Base-by-base conservation (phyloP, 1,140 invertebrate species). In the Apis florea region DNA sequence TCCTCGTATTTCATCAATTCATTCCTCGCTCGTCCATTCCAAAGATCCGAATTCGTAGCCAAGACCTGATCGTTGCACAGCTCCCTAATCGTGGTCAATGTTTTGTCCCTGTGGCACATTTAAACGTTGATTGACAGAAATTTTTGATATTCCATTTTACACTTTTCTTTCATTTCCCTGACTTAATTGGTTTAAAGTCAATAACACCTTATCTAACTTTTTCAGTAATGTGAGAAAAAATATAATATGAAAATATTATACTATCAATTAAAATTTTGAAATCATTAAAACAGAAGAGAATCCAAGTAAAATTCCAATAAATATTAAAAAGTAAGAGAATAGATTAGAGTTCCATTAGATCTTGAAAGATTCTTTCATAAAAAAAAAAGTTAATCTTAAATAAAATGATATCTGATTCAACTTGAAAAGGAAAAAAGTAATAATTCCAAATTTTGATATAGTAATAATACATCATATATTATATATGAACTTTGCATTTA, bases 1-100 rank as follows among this genome's bases (percentile, higher is more conserved):
- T 90, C 87, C 82, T 96, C 95, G 85, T 95, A 96, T 0, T 92
- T 86, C 59, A 90, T 90, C 26, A 95, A 70, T 26, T 91, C 89
- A 17, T 92, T 87, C 5, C 93, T 90, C 0, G 94, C 94, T 24
- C 86, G 69, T 53, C 94, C 94, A 77, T 94, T 93, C 92, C 94
- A 94, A 58, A 91, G 86, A 5, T 94, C 92, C 3, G 93, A 76
- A 67, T 94, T 91, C 78, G 87, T 87, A 54, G 88, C 84, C 11
- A 92, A 53, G 17, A 85, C 83, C n/a, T 88, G 72, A 51, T 93
- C 89, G 10, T 91, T 83, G 82, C 90, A 92, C n/a, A 94, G 86
- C 78, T 89, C 85, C 5, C 90, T 85, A 21, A 94, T 93, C 24
- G 80, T 49, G 15, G 85, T 75, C 3, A 93, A 64, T 13, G 93